These are phyloP conservation scores for Tyrophagus putrescentiae DNA, from an alignment of 1,140 invertebrate species.

Conservation along the genomic window DNA sequence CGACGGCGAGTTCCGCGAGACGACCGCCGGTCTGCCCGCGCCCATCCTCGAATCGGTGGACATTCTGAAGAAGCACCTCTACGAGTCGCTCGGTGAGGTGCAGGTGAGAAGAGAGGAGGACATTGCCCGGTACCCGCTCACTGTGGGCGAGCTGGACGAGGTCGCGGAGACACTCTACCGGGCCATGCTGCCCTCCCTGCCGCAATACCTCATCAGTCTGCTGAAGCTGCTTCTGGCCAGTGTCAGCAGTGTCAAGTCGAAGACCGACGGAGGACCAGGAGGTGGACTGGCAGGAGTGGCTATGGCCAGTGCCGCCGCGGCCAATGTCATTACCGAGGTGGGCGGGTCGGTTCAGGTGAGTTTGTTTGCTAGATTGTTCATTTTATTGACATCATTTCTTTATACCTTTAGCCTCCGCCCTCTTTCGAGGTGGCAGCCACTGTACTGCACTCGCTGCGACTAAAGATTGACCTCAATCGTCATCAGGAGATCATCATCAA, in stretches of 20 bases:
- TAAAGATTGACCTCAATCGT: constrained; percentile 90
- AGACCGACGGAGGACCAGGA: no score
- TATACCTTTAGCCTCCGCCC: no score
- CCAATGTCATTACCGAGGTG: constrained; percentile 5
- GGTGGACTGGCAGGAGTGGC: constrained; percentile 37
- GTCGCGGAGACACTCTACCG: constrained; percentile 75
- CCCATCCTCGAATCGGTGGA: constrained; percentile 88
- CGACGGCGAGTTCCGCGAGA: constrained; percentile 49
- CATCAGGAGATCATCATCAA: constrained; percentile 99
- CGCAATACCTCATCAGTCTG: constrained; percentile 91
- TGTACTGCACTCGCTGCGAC: constrained; percentile 86
- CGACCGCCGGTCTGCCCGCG: constrained; percentile 75
- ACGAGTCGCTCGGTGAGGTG: constrained; percentile 39
- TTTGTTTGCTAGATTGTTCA: no score
- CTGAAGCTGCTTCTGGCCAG: constrained; percentile 93
- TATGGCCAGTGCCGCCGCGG: neutral
- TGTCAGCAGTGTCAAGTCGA: constrained; percentile 90
- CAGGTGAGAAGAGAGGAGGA: constrained; percentile 41
- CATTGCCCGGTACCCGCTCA: constrained; percentile 39
- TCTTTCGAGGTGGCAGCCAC: constrained; percentile 97
- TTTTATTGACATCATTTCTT: no score
- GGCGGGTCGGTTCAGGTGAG: no score
- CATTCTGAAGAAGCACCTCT: constrained; percentile 56
- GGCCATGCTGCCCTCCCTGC: constrained; percentile 77
- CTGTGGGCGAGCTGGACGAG: constrained; percentile 30